These are phyloP conservation scores for Labeo catla DNA, from an alignment of 2,113 vertebrate genomes.

Conservation along the genomic window DNA sequence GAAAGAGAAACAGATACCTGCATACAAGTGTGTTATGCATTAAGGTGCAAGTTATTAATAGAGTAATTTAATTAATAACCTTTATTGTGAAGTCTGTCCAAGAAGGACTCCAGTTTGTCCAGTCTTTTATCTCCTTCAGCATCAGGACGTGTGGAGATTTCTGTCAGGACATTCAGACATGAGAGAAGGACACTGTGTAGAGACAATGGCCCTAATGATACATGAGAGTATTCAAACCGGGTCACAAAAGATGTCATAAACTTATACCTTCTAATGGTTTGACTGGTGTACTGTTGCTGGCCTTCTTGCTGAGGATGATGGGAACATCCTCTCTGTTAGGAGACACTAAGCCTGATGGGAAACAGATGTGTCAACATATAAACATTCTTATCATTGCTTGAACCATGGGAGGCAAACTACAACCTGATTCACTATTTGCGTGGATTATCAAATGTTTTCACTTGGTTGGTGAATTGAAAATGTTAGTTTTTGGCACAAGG, in stretches of 20 bases:
- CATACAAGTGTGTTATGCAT: not conserved
- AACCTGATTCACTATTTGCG: not conserved
- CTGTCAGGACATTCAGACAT: constrained; percentile 59
- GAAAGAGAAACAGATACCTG: not conserved
- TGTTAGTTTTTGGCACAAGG: not conserved
- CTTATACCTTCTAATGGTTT: constrained; percentile 76
- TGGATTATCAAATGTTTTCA: not conserved
- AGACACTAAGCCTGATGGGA: constrained; percentile 72
- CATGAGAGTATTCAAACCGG: not conserved
- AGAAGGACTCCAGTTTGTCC: constrained; percentile 82
- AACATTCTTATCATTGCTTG: not conserved
- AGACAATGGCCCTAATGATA: not conserved
- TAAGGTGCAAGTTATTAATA: not conserved
- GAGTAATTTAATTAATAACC: constrained; percentile 57
- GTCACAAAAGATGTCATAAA: not conserved
- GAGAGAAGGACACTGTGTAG: not conserved
- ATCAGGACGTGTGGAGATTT: constrained; percentile 73
- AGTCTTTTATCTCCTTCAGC: constrained; percentile 79
- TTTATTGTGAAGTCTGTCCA: constrained; percentile 80
- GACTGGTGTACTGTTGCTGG: constrained; percentile 67
- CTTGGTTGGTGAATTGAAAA: not conserved
- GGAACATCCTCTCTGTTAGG: constrained; percentile 69
- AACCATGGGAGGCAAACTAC: not conserved
- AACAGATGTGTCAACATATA: constrained; percentile 26
- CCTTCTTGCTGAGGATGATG: constrained; percentile 68